A percentile compares a stretch with the other conserved stretches of the same genome.
Evolutionary conservation across 1,140 invertebrate genomes (phyloP).

Genomic region (Aphelinus certus): DNA sequence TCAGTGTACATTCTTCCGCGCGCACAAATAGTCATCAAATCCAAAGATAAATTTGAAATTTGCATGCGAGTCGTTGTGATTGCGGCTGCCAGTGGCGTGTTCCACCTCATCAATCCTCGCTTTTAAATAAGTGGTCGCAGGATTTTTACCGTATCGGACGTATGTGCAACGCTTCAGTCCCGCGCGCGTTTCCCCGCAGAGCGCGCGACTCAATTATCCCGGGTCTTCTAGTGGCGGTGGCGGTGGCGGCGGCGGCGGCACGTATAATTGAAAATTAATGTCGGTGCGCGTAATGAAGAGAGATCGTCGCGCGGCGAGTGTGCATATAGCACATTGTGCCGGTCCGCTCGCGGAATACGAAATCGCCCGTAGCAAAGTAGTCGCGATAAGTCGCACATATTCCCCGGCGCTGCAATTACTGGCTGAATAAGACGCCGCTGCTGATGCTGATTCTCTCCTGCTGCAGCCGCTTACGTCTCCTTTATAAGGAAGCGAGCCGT

Average conservation of each 20-base stretch:
- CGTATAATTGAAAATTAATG: constrained; percentile 22
- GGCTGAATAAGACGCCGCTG: constrained; percentile 20
- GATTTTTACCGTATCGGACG: no score
- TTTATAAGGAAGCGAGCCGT: constrained; percentile 27
- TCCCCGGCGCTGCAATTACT: constrained; percentile 24
- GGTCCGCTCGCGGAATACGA: constrained; percentile 15
- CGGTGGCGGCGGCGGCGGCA: not conserved
- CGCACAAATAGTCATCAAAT: no score
- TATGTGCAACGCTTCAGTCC: no score
- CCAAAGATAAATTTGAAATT: no score
- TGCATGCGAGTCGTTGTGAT: no score
- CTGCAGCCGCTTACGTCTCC: not conserved
- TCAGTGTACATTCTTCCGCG: no score
- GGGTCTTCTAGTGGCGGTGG: no score
- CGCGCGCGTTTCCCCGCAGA: no score
- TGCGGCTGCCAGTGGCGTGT: no score
- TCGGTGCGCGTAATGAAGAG: constrained; percentile 6
- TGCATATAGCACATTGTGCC: constrained; percentile 5
- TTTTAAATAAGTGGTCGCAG: no score
- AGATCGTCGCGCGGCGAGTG: constrained; percentile 10
- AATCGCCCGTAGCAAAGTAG: constrained; percentile 18
- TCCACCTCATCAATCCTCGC: no score
- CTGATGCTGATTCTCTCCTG: constrained; percentile 5
- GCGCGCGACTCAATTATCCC: no score
- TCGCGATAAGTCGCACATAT: constrained; percentile 25